A percentile compares a stretch with the other conserved stretches of the same genome.
Evolutionary conservation across 2,113 vertebrate genomes (phyloP).

Genomic region (Stegastes partitus): DNA sequence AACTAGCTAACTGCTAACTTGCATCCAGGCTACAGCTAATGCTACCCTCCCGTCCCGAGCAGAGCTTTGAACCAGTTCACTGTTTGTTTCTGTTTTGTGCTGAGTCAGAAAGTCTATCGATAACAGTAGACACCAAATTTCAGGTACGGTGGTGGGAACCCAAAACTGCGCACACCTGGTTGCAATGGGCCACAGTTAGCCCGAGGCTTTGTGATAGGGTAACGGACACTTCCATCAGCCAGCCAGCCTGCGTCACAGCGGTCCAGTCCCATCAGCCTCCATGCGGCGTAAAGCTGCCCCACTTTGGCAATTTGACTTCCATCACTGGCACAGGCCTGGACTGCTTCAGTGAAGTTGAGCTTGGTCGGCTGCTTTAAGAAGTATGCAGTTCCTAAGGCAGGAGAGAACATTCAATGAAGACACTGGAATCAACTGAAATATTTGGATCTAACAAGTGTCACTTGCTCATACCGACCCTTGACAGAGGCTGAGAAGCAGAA

Average conservation of each 20-base stretch:
- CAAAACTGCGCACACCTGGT: conserved; percentile 90
- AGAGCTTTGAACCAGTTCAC: conserved; percentile 27
- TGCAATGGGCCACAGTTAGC: conserved; percentile 86
- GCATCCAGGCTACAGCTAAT: conserved; percentile 37
- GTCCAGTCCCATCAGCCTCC: conserved; percentile 90
- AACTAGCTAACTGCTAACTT: conserved; percentile 33
- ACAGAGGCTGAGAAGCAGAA: conserved; percentile 91
- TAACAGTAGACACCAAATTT: conserved; percentile 92
- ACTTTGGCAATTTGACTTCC: conserved; percentile 88
- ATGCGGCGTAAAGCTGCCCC: conserved; percentile 92
- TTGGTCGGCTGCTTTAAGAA: conserved; percentile 81
- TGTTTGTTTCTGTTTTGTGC: conserved; percentile 12
- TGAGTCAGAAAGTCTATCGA: conserved; percentile 44
- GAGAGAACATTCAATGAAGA: conserved; percentile 7
- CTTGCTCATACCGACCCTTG: conserved; percentile 83
- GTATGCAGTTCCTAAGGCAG: conserved; percentile 87
- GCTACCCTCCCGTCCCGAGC: conserved; percentile 23
- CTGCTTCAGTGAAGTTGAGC: conserved; percentile 89
- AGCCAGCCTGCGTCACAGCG: conserved; percentile 93
- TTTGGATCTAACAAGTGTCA: background rate
- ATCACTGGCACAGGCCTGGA: conserved; percentile 84
- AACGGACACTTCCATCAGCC: conserved; percentile 91
- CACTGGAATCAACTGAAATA: background rate
- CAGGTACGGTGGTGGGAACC: conserved; percentile 85
- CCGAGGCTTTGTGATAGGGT: conserved; percentile 87